These are phyloP conservation scores for Callorhinus ursinus DNA, from an alignment of 2,113 vertebrate species.

Conservation along the genomic window DNA sequence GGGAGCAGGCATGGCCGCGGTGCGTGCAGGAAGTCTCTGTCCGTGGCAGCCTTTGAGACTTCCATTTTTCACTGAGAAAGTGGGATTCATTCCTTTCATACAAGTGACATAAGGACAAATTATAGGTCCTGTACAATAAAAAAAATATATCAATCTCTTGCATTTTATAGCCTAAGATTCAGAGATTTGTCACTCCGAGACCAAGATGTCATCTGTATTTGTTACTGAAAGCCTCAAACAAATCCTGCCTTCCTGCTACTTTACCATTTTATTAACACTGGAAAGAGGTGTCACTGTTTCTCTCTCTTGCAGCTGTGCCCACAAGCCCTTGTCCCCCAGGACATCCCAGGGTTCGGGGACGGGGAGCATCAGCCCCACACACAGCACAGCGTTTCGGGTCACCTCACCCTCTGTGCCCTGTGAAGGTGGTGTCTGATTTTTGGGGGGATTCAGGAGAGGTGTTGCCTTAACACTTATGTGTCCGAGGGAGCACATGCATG, in stretches of 20 bases:
- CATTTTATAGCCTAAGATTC: background rate
- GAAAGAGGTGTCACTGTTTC: background rate
- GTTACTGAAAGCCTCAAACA: background rate
- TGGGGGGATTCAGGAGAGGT: too few relatives aligned
- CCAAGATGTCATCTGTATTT: background rate
- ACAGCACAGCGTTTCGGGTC: background rate
- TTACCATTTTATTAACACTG: background rate
- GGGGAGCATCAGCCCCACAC: background rate
- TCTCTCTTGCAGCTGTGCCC: background rate
- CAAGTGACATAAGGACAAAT: background rate
- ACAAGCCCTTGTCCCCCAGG: background rate
- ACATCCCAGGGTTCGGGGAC: background rate
- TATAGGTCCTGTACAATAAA: background rate
- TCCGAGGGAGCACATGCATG: background rate
- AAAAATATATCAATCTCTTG: background rate
- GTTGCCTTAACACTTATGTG: background rate
- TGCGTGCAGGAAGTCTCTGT: background rate
- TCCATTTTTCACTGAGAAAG: background rate
- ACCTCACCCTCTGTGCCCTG: background rate
- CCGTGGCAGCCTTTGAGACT: background rate
- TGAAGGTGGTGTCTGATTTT: background rate
- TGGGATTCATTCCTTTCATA: background rate
- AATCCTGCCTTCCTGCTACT: background rate
- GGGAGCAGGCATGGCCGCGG: background rate
- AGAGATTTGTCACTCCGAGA: background rate